Conservation (phyloP, 1,140 invertebrate genomes). For the Neomicropteryx cornuta region DNA sequence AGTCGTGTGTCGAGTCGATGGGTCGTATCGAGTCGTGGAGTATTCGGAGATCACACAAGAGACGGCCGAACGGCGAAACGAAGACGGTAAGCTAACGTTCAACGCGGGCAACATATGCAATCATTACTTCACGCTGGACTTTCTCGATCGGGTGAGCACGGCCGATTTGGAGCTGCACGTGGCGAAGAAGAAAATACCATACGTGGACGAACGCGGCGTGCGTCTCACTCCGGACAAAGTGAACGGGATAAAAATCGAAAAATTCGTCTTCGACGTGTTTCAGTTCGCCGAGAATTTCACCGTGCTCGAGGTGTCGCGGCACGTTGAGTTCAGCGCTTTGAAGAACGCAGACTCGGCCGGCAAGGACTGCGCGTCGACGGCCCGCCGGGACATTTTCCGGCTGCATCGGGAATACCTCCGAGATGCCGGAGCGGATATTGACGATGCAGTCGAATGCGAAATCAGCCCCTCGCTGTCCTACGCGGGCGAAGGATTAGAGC, state of each 20-base stretch:
- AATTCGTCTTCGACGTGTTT: slow-evolving; percentile 99
- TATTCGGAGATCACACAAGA: slow-evolving; percentile 91
- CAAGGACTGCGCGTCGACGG: slow-evolving; percentile 86
- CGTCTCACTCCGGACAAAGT: slow-evolving; percentile 64
- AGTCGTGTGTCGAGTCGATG: slow-evolving; percentile 84
- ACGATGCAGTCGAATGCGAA: slow-evolving; percentile 66
- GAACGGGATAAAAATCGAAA: slow-evolving; percentile 98
- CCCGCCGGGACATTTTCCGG: slow-evolving; percentile 62
- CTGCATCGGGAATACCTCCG: slow-evolving; percentile 78
- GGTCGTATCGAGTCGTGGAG: slow-evolving; percentile 88
- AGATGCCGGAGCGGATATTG: slow-evolving; percentile 69
- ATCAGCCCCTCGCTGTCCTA: slow-evolving; percentile 89
- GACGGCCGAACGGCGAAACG: slow-evolving; percentile 70
- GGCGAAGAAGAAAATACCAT: slow-evolving; percentile 96
- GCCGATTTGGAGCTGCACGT: slow-evolving; percentile 82
- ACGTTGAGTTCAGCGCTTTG: slow-evolving; percentile 93
- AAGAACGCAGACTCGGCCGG: slow-evolving; percentile 84
- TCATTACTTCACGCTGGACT: slow-evolving; percentile 89
- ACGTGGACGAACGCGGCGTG: slow-evolving; percentile 62
- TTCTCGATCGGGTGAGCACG: slow-evolving; percentile 58
- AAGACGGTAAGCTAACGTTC: slow-evolving; percentile 75
- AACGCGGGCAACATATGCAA: slow-evolving; percentile 97
- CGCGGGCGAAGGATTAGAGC: slow-evolving; percentile 70
- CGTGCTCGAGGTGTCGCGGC: slow-evolving; percentile 85
- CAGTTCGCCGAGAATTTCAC: slow-evolving; percentile 84